These are phyloP conservation scores for Tortricodes alternella DNA, from an alignment of 2,888 invertebrate species.

Conservation along the genomic window DNA sequence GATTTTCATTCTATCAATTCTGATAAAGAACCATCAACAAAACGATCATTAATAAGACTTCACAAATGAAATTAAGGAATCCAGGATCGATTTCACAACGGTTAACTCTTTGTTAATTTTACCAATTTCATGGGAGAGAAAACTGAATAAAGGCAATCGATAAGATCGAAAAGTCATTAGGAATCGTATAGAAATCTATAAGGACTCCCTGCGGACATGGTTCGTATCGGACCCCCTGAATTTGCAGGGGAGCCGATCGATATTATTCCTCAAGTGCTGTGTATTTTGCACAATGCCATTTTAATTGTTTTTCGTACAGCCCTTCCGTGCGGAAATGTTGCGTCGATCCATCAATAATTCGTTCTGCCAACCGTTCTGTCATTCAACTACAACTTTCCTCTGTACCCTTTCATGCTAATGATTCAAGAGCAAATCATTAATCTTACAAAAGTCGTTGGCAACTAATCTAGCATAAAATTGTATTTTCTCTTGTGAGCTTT, in stretches of 20 bases:
- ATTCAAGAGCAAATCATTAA: slow-evolving; percentile 31
- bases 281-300: slow-evolving; percentile 60
- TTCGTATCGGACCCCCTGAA: slow-evolving; percentile 50
- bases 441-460: slow-evolving; percentile 32
- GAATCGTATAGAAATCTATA: slow-evolving; percentile 58
- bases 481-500: slow-evolving; percentile 30
- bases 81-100: slow-evolving; percentile 39
- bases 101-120: slow-evolving; percentile 62
- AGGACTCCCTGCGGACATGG: slow-evolving; percentile 56
- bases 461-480: slow-evolving; percentile 42
- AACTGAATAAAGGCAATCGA: slow-evolving; percentile 43
- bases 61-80: not conserved
- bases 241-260: slow-evolving; percentile 48
- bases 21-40: no score
- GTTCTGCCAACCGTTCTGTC: slow-evolving; percentile 58
- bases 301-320: slow-evolving; percentile 67
- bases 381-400: slow-evolving; percentile 42
- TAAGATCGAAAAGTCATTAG: slow-evolving; percentile 73
- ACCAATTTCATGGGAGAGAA: slow-evolving; percentile 55
- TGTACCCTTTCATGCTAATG: slow-evolving; percentile 48
- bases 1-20: not conserved
- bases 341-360: slow-evolving; percentile 72
- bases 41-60: not conserved
- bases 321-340: slow-evolving; percentile 59
- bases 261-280: slow-evolving; percentile 49